Conservation (phyloP, 2,797 vertebrate species). For the Monodelphis domestica region DNA sequence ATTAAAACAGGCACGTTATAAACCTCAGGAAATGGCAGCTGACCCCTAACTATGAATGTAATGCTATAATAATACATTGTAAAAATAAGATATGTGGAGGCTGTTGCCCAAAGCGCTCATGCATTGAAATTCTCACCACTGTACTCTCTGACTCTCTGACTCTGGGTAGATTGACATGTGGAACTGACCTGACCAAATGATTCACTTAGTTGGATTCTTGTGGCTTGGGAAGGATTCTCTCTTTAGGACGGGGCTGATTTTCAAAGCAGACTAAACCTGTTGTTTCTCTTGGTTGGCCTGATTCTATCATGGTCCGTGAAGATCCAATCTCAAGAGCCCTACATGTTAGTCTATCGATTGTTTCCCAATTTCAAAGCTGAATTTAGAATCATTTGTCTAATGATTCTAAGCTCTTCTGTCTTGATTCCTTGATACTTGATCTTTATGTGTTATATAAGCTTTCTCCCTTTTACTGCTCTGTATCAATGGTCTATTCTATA, state of each 20-base stretch:
- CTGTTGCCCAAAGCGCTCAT: constrained; percentile 81
- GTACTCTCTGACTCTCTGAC: constrained; percentile 44
- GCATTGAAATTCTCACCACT: constrained; percentile 82
- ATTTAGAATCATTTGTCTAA: neutral
- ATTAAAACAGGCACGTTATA: constrained; percentile 91
- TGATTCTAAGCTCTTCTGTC: neutral
- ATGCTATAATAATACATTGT: constrained; percentile 87
- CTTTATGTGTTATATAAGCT: neutral
- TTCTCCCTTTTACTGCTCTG: neutral
- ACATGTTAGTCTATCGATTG: neutral
- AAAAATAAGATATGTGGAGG: constrained; percentile 84
- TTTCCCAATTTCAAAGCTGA: neutral
- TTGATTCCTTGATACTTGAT: neutral
- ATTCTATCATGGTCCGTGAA: neutral
- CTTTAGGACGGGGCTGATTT: neutral
- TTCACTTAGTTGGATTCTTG: neutral
- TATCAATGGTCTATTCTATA: no score
- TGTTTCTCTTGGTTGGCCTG: neutral
- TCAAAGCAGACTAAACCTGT: neutral
- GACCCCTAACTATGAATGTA: constrained; percentile 88
- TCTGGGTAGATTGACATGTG: constrained; percentile 66
- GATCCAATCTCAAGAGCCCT: neutral
- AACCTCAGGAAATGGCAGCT: constrained; percentile 90
- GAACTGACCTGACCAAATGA: constrained; percentile 57
- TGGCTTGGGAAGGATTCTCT: neutral